Conservation (phyloP, 2,888 invertebrate species). For the Cheilosia impressa region DNA sequence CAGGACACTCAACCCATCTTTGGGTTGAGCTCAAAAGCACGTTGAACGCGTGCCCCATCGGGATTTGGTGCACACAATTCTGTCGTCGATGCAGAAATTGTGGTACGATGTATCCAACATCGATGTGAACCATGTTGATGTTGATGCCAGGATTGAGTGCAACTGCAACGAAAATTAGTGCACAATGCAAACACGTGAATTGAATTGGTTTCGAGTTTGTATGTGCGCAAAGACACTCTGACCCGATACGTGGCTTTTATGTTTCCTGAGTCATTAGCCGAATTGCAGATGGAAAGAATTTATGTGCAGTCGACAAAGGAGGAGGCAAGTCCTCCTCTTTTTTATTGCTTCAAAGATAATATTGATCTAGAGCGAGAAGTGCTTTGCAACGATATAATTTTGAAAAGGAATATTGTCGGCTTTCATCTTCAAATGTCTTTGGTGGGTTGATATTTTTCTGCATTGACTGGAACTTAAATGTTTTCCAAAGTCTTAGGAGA, state of each 20-base stretch:
- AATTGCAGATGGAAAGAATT: slow-evolving; percentile 5
- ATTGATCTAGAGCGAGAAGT: too few relatives aligned
- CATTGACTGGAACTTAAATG: too few relatives aligned
- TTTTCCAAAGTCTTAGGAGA: too few relatives aligned
- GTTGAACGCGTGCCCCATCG: slow-evolving; percentile 58
- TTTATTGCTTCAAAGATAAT: too few relatives aligned
- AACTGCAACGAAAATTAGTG: slow-evolving; percentile 57
- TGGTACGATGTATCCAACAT: slow-evolving; percentile 10
- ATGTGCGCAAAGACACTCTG: slow-evolving; percentile 15
- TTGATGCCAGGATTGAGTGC: slow-evolving; percentile 48
- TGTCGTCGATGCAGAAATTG: slow-evolving; percentile 55
- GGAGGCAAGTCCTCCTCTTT: too few relatives aligned
- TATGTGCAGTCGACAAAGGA: not conserved
- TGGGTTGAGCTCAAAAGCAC: slow-evolving; percentile 36
- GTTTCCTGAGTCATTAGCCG: slow-evolving; percentile 33
- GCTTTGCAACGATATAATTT: too few relatives aligned
- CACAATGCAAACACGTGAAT: slow-evolving; percentile 38
- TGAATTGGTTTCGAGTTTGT: slow-evolving; percentile 4
- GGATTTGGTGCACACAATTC: slow-evolving; percentile 66
- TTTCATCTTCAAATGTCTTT: too few relatives aligned
- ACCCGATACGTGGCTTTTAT: slow-evolving; percentile 23
- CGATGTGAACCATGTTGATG: slow-evolving; percentile 37
- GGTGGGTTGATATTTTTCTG: too few relatives aligned
- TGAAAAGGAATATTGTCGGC: too few relatives aligned
- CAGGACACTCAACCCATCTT: slow-evolving; percentile 56